Evolutionary conservation across 2,888 invertebrate species (phyloP).

Genomic region (Ametastegia equiseti): DNA sequence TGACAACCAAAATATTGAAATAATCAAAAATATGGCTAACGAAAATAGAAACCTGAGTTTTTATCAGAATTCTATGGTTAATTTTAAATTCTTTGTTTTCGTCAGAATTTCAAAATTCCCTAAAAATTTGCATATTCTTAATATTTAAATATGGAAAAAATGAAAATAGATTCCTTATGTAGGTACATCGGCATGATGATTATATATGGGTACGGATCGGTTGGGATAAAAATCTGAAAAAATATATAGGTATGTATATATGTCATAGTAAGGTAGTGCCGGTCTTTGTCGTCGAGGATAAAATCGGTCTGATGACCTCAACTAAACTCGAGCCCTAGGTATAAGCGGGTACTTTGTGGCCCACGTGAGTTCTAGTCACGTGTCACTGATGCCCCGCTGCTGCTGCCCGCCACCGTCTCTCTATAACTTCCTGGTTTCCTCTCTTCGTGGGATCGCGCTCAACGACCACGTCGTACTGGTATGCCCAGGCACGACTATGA

Average conservation of each 20-base stretch:
- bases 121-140: too few species aligned
- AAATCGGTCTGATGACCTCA: conserved; percentile 38
- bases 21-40: background rate
- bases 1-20: background rate
- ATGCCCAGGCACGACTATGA: conserved; percentile 4
- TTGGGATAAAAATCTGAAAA: too few species aligned
- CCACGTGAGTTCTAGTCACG: conserved; percentile 43
- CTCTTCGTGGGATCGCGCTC: conserved; percentile 39
- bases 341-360: conserved; percentile 8
- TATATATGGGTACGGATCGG: too few species aligned
- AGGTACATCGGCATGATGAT: too few species aligned
- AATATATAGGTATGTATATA: background rate
- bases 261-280: background rate
- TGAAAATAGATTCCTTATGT: too few species aligned
- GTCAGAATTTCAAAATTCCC: too few species aligned
- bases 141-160: too few species aligned
- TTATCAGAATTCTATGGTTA: too few species aligned
- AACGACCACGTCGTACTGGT: background rate
- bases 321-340: background rate
- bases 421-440: conserved; percentile 38
- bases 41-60: background rate
- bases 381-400: background rate
- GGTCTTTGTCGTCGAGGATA: background rate
- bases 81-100: too few species aligned
- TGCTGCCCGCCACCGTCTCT: background rate